These are phyloP conservation scores for Antheraea pernyi DNA, from an alignment of 1,140 invertebrate species.

Conservation along the genomic window DNA sequence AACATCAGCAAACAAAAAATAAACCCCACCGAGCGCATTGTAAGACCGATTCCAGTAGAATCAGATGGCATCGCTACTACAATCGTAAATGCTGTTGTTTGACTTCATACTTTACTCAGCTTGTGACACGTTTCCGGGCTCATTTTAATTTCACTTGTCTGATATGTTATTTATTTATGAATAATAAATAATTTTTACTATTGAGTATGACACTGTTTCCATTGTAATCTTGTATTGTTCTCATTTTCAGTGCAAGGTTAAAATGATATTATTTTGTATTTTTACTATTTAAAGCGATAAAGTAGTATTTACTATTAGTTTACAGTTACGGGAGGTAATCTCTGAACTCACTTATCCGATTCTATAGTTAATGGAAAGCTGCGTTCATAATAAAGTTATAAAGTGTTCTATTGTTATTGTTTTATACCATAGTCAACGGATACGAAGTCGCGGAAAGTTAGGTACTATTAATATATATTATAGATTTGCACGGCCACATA, in stretches of 20 bases:
- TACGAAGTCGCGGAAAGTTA: too few relatives aligned
- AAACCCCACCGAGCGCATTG: background rate
- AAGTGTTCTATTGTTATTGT: too few relatives aligned
- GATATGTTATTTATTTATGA: background rate
- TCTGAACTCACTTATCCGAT: too few relatives aligned
- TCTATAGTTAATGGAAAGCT: too few relatives aligned
- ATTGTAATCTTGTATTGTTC: background rate
- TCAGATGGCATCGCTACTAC: background rate
- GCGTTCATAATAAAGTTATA: too few relatives aligned
- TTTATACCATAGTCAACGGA: too few relatives aligned
- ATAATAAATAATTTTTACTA: background rate
- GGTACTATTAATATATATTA: too few relatives aligned
- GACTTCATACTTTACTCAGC: background rate
- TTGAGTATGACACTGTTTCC: background rate
- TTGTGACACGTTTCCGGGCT: background rate
- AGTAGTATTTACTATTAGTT: too few relatives aligned
- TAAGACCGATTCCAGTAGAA: background rate
- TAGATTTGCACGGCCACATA: too few relatives aligned
- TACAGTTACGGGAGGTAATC: too few relatives aligned
- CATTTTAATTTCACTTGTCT: slow-evolving; percentile 3
- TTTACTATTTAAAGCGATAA: too few relatives aligned
- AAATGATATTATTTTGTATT: too few relatives aligned
- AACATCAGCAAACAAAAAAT: slow-evolving; percentile 10
- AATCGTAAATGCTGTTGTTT: background rate
- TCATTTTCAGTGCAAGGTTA: background rate